Evolutionary conservation across 1,140 invertebrate species (phyloP), one percentile per base, ranked within the genome.

Genomic region (Zeugodacus cucurbitae): DNA sequence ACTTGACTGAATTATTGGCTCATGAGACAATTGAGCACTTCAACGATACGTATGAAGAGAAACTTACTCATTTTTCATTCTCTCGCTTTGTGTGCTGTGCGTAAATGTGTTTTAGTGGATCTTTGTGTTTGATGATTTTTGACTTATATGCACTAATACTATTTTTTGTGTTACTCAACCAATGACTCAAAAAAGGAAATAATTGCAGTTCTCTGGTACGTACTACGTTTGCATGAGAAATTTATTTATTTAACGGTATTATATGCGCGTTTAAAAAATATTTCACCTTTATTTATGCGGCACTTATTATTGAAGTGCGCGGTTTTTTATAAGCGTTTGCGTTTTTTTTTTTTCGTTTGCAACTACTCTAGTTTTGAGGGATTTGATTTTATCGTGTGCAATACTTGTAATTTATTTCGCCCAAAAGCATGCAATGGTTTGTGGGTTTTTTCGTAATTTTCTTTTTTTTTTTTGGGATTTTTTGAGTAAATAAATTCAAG

Each of bases 381-480:
- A 88, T 88, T 88, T 86, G 88, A 88, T 86, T 88, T 86, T 58
- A 67, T 92, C 91, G 91, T 91, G 90, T 92, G 91, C 92, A 93
- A 93, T 92, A 93, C 92, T 93, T 93, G 91, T 91, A 93, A 92
- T 92, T 92, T 93, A 93, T 93, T 93, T 93, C 90, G 92, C 92
- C 92, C 88, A 85, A 44, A 64, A 29, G 54, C n/a, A 85, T 59
- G 70, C n/a, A 29, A 67, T 57, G 22, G 48, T 48, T 87, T 8
- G 17, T 26, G 22, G 48, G n/a, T 59, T 87, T 41, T 59, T 87
- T 64, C 10, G 10, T 10, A 22, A 34, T 34, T 67, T 10, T 32
- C n/a, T 87, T 87, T 20, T n/a, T 57, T 58, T 34, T 57, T n/a
- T n/a, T n/a, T n/a, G n/a, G 0, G 2, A 48, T 62, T 62, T 44